Percentiles rank a stretch among this genome's conserved stretches.
phyloP scores from a whole-genome alignment of 2,113 vertebrate genomes.

The Camelus bactrianus region DNA sequence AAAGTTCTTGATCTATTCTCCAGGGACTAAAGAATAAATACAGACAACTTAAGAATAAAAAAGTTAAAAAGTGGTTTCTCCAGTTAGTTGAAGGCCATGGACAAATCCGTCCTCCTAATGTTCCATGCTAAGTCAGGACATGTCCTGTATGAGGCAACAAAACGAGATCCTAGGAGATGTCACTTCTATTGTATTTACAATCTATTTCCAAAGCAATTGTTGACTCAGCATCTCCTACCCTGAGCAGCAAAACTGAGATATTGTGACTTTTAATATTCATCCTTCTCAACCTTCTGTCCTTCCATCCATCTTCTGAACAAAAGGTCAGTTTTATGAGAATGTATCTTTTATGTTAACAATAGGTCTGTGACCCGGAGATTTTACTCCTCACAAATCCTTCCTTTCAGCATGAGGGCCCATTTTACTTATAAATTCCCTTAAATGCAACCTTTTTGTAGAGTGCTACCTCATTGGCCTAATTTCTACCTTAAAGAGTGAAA shows the following conservation, averaged over 20 bases:
- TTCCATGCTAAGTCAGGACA: background rate
- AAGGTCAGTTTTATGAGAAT: background rate
- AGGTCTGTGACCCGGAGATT: background rate
- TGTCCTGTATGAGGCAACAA: background rate
- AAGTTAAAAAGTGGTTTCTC: background rate
- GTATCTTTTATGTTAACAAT: constrained; percentile 28
- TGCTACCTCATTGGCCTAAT: background rate
- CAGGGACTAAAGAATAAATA: constrained; percentile 3
- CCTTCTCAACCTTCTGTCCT: background rate
- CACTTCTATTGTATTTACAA: background rate
- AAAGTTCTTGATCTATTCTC: constrained; percentile 12
- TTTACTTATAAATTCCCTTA: constrained; percentile 26
- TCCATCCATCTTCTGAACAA: background rate
- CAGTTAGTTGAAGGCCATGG: background rate
- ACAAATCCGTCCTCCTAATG: background rate
- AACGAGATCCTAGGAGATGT: background rate
- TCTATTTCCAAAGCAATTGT: background rate
- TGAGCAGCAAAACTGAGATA: background rate
- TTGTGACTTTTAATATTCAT: background rate
- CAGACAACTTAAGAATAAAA: constrained; percentile 13
- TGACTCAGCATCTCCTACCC: background rate
- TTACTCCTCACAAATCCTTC: constrained; percentile 26
- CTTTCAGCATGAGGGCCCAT: background rate
- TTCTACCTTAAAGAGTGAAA: background rate
- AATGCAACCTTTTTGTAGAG: background rate